Evolutionary conservation across 2,888 invertebrate species (phyloP).

Genomic region (Melanargia galathea): DNA sequence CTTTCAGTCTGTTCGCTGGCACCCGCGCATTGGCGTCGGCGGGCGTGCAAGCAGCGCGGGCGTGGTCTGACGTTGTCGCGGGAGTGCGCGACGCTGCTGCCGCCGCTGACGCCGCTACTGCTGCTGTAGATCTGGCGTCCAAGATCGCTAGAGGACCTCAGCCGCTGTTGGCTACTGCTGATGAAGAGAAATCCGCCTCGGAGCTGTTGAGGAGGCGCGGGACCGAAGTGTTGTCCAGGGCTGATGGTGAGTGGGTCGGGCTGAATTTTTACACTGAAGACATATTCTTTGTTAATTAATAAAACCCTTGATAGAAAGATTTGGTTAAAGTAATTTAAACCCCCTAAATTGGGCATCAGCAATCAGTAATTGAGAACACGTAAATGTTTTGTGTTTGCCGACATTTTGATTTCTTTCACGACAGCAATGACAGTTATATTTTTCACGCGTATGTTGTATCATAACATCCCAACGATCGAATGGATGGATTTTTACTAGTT

Average conservation of each 20-base stretch:
- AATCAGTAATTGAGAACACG: too few species aligned
- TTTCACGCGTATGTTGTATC: too few species aligned
- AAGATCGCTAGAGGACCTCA: slow-evolving; percentile 70
- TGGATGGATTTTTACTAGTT: too few species aligned
- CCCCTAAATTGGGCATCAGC: too few species aligned
- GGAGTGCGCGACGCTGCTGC: slow-evolving; percentile 66
- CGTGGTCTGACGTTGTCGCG: slow-evolving; percentile 84
- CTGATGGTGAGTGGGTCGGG: slow-evolving; percentile 54
- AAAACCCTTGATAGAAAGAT: too few species aligned
- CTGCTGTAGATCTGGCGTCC: slow-evolving; percentile 60
- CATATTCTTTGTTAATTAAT: too few species aligned
- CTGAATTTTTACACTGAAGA: too few species aligned
- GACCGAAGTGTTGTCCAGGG: slow-evolving; percentile 61
- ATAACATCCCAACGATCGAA: too few species aligned
- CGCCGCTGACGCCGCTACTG: slow-evolving; percentile 63
- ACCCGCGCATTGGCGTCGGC: slow-evolving; percentile 88
- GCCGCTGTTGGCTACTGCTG: slow-evolving; percentile 57
- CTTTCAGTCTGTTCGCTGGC: slow-evolving; percentile 83
- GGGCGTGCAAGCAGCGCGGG: slow-evolving; percentile 85
- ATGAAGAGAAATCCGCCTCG: slow-evolving; percentile 78
- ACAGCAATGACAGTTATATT: too few species aligned
- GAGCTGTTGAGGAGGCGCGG: slow-evolving; percentile 79
- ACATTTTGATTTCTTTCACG: too few species aligned
- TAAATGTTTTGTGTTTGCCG: too few species aligned
- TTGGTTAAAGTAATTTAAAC: too few species aligned